Conservation (phyloP, 2,113 vertebrate genomes). For the Lates calcarifer region DNA sequence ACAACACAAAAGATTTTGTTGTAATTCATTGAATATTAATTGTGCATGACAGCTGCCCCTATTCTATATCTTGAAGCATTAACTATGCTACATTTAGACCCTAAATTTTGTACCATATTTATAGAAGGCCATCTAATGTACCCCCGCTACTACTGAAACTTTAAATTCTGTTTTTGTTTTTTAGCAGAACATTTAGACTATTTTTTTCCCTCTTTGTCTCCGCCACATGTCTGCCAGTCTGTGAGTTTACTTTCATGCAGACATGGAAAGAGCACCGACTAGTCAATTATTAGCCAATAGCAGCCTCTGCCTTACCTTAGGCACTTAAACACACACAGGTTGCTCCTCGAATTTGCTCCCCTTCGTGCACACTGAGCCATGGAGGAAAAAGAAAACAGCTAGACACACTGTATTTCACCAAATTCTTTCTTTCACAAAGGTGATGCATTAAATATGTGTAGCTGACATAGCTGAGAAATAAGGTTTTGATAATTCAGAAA, state of each 20-base stretch:
- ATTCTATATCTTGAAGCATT: not conserved
- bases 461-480: not conserved
- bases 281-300: slow-evolving; percentile 79
- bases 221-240: not conserved
- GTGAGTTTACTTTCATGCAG: slow-evolving; percentile 1
- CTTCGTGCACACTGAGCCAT: slow-evolving; percentile 19
- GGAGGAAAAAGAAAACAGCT: slow-evolving; percentile 26
- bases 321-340: slow-evolving; percentile 58
- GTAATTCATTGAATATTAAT: not conserved
- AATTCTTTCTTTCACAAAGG: not conserved
- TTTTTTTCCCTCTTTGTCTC: slow-evolving; percentile 13
- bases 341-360: not conserved
- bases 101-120: not conserved
- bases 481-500: not conserved
- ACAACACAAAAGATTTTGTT: not conserved
- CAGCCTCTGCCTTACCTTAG: slow-evolving; percentile 60
- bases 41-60: not conserved
- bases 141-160: not conserved
- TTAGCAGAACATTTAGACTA: not conserved
- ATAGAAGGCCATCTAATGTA: not conserved
- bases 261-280: slow-evolving; percentile 67
- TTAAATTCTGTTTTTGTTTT: not conserved
- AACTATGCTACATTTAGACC: not conserved
- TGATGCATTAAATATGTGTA: not conserved
- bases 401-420: slow-evolving; percentile 1